phyloP scores from a whole-genome alignment of 2,888 invertebrate genomes.

The Leptothorax acervorum region DNA sequence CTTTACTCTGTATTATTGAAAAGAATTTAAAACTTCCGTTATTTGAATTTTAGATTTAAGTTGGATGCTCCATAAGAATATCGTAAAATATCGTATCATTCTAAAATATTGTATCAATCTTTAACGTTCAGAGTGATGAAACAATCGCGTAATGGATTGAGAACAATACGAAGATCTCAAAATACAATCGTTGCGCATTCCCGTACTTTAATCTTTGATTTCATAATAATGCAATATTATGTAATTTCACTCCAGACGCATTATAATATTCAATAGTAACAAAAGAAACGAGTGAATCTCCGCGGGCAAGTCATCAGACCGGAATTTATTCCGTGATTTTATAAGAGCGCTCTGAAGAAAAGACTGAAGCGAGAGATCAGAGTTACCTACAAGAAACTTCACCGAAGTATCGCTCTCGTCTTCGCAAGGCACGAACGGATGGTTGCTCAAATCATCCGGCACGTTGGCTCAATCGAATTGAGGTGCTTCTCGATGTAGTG shows the following conservation, averaged over 20 bases:
- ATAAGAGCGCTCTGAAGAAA: conserved; percentile 41
- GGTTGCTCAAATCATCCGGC: conserved; percentile 67
- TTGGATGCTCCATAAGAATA: not conserved
- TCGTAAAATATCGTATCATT: not conserved
- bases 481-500: conserved; percentile 78
- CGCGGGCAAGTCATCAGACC: not conserved
- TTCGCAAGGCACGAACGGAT: conserved; percentile 63
- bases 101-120: not conserved
- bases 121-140: not conserved
- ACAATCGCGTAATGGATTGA: not conserved
- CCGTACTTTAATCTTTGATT: not conserved
- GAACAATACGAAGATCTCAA: not conserved
- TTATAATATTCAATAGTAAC: conserved; percentile 13
- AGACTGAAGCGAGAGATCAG: conserved; percentile 26
- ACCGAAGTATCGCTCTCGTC: conserved; percentile 35
- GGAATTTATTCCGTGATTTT: conserved; percentile 33
- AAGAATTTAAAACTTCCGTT: not conserved
- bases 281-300: not conserved
- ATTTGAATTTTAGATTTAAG: not conserved
- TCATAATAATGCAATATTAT: not conserved
- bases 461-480: conserved; percentile 70
- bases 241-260: not conserved
- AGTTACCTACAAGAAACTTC: conserved; percentile 41
- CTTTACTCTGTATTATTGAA: not conserved
- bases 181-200: not conserved